Base-by-base conservation (phyloP, 2,797 vertebrate species). In the Lates japonicus region DNA sequence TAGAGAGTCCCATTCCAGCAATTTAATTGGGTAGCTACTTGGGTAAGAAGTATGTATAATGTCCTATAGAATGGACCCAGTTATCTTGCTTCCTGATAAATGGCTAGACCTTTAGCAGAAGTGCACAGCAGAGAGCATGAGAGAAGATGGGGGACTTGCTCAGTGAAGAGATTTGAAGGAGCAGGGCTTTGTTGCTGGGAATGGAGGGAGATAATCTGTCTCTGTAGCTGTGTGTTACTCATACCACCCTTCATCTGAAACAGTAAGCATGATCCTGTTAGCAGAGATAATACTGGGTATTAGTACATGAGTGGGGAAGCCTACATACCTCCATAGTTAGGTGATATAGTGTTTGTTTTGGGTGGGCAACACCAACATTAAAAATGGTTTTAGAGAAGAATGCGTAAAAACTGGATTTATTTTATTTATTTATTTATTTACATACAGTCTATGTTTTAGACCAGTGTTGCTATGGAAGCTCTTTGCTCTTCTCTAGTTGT, bases 251-350 rank as follows among this genome's bases (percentile, higher is more conserved):
- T 85, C 89, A 81, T 86, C 84, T 84, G 62, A 87, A 90, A 87
- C 86, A 77, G 88, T 71, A 76, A 80, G 83, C 64, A 20, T 87
- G 85, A 94, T 92, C 89, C 88, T 89, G 88, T 94, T 92, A 92
- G 87, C 79, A 75, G 76, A 87, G 85, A 91, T 88, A 90, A 88
- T 87, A 60, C 80, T 10, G 52, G 69, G 80, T 78, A 87, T 91
- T 89, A 86, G 71, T 69, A 29, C 1, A n/a, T 69, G 80, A 80
- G 83, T 66, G 78, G 55, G 54, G 76, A 70, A 74, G 61, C 88
- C 83, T 76, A 57, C 51, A 17, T 66, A 44, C 52, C 51, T 55
- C 72, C 54, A 37, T 57, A 73, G 74, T 55, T 81, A 41, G 65
- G 67, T 80, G 78, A 73, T 70, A 37, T 5, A 76, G 57, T 63